phyloP scores from a whole-genome alignment of 2,888 invertebrate species.

The Eumacrocentrus americanus region DNA sequence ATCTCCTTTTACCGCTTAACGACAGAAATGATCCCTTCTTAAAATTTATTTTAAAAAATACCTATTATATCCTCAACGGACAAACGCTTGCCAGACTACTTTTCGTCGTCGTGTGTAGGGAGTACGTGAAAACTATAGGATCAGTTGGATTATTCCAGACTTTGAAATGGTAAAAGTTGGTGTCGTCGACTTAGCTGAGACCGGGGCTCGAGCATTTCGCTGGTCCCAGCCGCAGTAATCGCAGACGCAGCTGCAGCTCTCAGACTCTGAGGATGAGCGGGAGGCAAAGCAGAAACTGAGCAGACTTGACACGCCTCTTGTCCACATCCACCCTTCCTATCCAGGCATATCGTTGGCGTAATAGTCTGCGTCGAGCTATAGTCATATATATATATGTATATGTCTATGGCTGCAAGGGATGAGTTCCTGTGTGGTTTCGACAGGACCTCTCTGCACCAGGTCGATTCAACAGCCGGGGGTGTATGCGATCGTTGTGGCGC shows the following conservation, averaged over 20 bases:
- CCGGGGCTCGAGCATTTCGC: conserved; percentile 34
- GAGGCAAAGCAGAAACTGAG: neutral
- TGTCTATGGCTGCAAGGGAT: too few relatives aligned
- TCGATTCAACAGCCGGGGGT: conserved; percentile 32
- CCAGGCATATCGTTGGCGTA: too few relatives aligned
- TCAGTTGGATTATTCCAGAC: conserved; percentile 54
- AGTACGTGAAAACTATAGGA: conserved; percentile 16
- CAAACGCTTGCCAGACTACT: too few relatives aligned
- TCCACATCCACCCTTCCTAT: neutral
- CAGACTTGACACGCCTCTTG: neutral
- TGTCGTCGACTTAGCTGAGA: too few relatives aligned
- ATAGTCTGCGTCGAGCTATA: too few relatives aligned
- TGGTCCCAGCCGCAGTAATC: conserved; percentile 23
- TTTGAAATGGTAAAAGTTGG: conserved; percentile 52
- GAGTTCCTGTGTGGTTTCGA: neutral
- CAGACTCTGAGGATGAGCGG: too few relatives aligned
- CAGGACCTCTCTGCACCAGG: conserved; percentile 29
- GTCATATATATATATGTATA: too few relatives aligned
- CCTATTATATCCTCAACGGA: too few relatives aligned
- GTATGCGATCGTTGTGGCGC: conserved; percentile 27
- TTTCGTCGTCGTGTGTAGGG: too few relatives aligned
- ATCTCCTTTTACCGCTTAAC: too few relatives aligned
- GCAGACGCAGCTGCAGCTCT: conserved; percentile 36
- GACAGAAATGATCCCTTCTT: too few relatives aligned
- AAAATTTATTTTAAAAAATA: conserved; percentile 8